Conservation (phyloP, 2,797 vertebrate genomes). For the Selene dorsalis region DNA sequence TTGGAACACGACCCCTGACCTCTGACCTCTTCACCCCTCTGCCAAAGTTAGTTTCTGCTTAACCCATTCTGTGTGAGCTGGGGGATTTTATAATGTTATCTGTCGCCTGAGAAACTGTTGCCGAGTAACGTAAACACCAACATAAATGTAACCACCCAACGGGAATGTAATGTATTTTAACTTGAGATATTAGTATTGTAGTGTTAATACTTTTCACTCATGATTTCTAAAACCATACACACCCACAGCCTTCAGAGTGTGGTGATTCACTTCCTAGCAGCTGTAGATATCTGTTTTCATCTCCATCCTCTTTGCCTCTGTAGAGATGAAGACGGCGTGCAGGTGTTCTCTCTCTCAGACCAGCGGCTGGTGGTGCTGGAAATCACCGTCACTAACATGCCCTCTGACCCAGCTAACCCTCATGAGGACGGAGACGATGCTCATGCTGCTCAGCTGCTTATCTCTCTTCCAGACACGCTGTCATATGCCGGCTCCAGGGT, state of each 20-base stretch:
- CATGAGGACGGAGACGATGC: constrained; percentile 92
- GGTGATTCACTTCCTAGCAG: too few relatives aligned
- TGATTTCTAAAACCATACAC: too few relatives aligned
- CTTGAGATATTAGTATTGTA: not conserved
- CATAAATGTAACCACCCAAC: not conserved
- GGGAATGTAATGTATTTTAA: not conserved
- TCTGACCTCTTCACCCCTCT: constrained; percentile 87
- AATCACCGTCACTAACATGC: constrained; percentile 89
- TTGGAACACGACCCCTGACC: constrained; percentile 83
- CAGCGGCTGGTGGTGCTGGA: constrained; percentile 90
- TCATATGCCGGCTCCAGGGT: constrained; percentile 87
- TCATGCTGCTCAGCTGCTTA: constrained; percentile 89
- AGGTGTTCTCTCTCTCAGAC: constrained; percentile 89
- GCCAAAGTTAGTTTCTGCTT: constrained; percentile 83
- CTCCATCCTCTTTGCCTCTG: not conserved
- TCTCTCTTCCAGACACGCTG: constrained; percentile 87
- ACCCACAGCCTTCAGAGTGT: too few relatives aligned
- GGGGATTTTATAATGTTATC: not conserved
- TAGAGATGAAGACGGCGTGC: constrained; percentile 83
- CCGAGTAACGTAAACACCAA: constrained; percentile 15
- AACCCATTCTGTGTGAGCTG: not conserved
- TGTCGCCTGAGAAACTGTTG: constrained; percentile 1
- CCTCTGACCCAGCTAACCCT: constrained; percentile 84
- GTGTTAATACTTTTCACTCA: not conserved
- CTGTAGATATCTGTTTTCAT: constrained; percentile 1